Conservation (phyloP, 2,888 invertebrate genomes). For the Emmelina monodactyla region DNA sequence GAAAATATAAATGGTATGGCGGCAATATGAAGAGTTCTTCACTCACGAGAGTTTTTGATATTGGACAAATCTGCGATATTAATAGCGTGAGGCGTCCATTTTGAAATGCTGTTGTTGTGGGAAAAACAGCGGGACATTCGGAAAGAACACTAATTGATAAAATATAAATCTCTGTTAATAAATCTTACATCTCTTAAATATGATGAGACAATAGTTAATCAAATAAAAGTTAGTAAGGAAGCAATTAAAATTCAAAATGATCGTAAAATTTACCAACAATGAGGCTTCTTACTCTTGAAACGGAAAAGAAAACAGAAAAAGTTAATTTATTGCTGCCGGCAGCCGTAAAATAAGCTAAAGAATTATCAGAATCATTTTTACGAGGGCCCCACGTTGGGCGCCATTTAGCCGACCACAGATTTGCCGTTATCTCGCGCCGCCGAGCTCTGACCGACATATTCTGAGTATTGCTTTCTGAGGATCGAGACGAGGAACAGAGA, state of each 20-base stretch:
- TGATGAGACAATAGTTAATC: too few species aligned
- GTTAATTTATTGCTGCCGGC: not conserved
- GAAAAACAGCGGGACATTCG: slow-evolving; percentile 14
- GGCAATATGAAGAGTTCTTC: slow-evolving; percentile 17
- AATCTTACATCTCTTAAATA: too few species aligned
- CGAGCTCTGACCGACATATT: slow-evolving; percentile 62
- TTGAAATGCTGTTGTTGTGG: slow-evolving; percentile 19
- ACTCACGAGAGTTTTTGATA: slow-evolving; percentile 5
- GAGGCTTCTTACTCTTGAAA: too few species aligned
- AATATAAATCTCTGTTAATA: too few species aligned
- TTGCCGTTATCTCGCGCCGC: slow-evolving; percentile 44
- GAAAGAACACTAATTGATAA: too few species aligned
- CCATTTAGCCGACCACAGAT: slow-evolving; percentile 32
- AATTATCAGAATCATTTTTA: slow-evolving; percentile 23
- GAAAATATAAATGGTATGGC: slow-evolving; percentile 47
- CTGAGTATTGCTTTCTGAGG: slow-evolving; percentile 45
- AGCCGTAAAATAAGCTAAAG: not conserved
- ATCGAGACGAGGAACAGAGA: too few species aligned
- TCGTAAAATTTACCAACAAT: too few species aligned
- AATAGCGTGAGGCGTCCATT: slow-evolving; percentile 21
- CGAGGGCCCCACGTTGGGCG: slow-evolving; percentile 13
- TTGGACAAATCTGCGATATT: slow-evolving; percentile 31
- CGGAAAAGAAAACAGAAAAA: too few species aligned
- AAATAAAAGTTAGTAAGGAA: too few species aligned
- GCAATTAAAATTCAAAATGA: too few species aligned